Conservation (phyloP, 2,888 invertebrate species). For the Cordilura impudica region DNA sequence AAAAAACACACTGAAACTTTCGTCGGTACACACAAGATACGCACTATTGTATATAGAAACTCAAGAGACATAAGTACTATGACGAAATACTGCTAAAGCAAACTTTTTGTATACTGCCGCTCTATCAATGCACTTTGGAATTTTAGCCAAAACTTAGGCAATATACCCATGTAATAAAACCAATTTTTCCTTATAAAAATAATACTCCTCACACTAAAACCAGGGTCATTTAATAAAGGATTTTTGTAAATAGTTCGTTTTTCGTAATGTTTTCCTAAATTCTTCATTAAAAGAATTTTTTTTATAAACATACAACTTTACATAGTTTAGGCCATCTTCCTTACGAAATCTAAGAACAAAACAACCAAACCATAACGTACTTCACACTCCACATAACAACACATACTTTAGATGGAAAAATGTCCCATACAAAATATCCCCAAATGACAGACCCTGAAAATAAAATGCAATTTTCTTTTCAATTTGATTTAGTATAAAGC, state of each 20-base stretch:
- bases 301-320: slow-evolving; percentile 35
- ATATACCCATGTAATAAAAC: background rate
- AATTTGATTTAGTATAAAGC: slow-evolving; percentile 64
- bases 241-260: background rate
- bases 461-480: slow-evolving; percentile 17
- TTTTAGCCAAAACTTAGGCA: background rate
- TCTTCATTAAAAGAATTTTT: slow-evolving; percentile 56
- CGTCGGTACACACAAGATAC: background rate
- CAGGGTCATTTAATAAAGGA: background rate
- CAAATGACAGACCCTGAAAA: background rate
- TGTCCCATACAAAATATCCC: slow-evolving; percentile 1
- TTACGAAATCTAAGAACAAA: slow-evolving; percentile 14
- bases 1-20: no score
- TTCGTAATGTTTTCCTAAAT: slow-evolving; percentile 48
- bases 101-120: slow-evolving; percentile 46
- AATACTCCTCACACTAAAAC: slow-evolving; percentile 4
- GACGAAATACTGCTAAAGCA: background rate
- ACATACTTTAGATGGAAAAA: background rate
- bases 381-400: slow-evolving; percentile 31
- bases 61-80: background rate
- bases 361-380: slow-evolving; percentile 19
- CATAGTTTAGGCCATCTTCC: slow-evolving; percentile 33
- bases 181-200: background rate
- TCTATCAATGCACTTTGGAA: slow-evolving; percentile 20
- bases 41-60: slow-evolving; percentile 45